Base-by-base conservation (phyloP, 2,797 vertebrate genomes). In the Hyperoplus lanceolatus region DNA sequence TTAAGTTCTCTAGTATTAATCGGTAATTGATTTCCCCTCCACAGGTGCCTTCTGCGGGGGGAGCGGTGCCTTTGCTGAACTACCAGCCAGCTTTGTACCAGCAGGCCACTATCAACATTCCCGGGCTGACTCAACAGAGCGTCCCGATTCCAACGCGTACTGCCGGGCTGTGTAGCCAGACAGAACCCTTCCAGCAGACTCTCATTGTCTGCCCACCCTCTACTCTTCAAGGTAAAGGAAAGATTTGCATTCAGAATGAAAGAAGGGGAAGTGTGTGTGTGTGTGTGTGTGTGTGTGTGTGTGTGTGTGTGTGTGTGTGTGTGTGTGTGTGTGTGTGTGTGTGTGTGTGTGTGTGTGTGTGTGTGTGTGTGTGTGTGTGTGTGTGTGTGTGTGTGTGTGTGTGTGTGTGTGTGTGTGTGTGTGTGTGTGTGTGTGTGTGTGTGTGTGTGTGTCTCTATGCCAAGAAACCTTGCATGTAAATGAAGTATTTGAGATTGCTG, bases 71-170 rank as follows among this genome's bases (percentile, higher is more conserved):
- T 13, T 94, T 99, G 87, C 95, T 99, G 3, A 99, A 98, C 93
- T 99, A 99, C 87, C 98, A 99, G 92, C 98, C 98, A 15, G 97
- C 98, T 74, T 92, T 99, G 83, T 99, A 99, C 87, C 98, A 98
- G 48, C 97, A 99, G 58, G 97, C 98, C n/a, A 98, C 97, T 15
- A 99, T 98, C 56, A 98, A 98, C 64, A 97, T 99, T 90, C 96
- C 98, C 12, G 98, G 97, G 62, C 96, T 99, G 86, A 83, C 98
- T 69, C 98, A 99, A 29, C 97, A 98, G 87, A 96, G 97, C 6
- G 97, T 99, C 77, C 97, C 98, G 5, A 90, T 99, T 77, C 97
- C 98, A 81, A 95, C 97, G 5, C 97, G 98, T 75, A 93, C 97
- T 66, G 95, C 97, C 66, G 97, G 98, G 91, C 96, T 99, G 87